Percentiles rank a stretch among this genome's conserved stretches.
Conservation (phyloP, 2,113 vertebrate genomes). For the Eleginops maclovinus region DNA sequence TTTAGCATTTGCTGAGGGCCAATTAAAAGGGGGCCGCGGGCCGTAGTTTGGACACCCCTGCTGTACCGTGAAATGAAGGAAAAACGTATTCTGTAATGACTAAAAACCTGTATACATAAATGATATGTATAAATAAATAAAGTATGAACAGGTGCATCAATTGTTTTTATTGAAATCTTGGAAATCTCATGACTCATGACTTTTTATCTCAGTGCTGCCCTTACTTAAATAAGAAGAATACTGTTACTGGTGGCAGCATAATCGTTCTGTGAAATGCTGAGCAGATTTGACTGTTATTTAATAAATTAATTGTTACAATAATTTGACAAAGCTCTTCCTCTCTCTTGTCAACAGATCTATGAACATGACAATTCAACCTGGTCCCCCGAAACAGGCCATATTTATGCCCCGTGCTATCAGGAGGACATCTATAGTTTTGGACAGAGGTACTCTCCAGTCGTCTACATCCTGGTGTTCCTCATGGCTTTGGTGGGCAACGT, state of each 20-base stretch:
- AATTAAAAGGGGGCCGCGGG: too few species aligned
- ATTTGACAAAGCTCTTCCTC: constrained; percentile 6
- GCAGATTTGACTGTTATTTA: background rate
- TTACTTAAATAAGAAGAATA: background rate
- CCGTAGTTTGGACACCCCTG: too few species aligned
- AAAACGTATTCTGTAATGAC: too few species aligned
- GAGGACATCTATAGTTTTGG: constrained; percentile 65
- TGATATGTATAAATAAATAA: too few species aligned
- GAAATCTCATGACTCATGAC: background rate
- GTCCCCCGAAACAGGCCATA: accelerated
- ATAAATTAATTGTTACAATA: background rate
- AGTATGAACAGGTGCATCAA: background rate
- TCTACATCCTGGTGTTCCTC: constrained; percentile 81
- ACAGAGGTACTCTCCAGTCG: constrained; percentile 66
- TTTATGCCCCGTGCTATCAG: constrained; percentile 55
- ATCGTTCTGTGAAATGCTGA: too few species aligned
- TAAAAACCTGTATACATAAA: too few species aligned
- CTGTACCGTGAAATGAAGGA: too few species aligned
- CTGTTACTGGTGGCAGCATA: background rate
- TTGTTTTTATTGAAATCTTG: background rate
- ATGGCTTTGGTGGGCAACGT: constrained; percentile 86
- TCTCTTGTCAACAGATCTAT: background rate
- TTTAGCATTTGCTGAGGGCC: too few species aligned
- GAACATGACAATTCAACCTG: constrained; percentile 16
- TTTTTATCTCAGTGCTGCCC: background rate